phyloP scores from a whole-genome alignment of 1,140 invertebrate genomes.

The Akabosia matsudoensis region DNA sequence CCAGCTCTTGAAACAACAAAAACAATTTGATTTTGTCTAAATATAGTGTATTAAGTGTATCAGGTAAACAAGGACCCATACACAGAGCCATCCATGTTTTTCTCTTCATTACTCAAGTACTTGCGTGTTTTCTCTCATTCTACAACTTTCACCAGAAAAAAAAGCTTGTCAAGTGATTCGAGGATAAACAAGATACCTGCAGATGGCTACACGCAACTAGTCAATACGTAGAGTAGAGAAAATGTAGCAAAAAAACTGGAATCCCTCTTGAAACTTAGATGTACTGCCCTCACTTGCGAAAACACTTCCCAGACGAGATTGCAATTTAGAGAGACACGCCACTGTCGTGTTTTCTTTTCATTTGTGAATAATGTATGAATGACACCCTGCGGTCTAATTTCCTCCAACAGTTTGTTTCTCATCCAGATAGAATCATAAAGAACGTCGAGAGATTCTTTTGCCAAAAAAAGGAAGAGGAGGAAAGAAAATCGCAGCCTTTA shows the following conservation, averaged over 20 bases:
- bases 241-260: neutral
- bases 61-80: too few relatives aligned
- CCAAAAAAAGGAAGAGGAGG: too few relatives aligned
- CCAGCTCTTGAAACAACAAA: too few relatives aligned
- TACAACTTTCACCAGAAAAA: too few relatives aligned
- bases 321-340: neutral
- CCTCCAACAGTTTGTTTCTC: neutral
- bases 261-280: neutral
- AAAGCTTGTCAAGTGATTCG: neutral
- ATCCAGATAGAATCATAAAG: neutral
- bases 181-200: neutral
- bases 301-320: neutral
- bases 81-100: too few relatives aligned
- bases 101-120: too few relatives aligned
- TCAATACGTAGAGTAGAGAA: too few relatives aligned
- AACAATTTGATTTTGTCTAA: too few relatives aligned
- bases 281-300: neutral
- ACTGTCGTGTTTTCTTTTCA: neutral
- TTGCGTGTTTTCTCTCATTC: too few relatives aligned
- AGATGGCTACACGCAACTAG: neutral
- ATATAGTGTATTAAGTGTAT: too few relatives aligned
- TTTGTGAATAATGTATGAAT: constrained; percentile 8
- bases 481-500: too few relatives aligned
- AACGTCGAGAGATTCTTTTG: too few relatives aligned
- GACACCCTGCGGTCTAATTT: constrained; percentile 13